Base-by-base conservation (phyloP, 2,797 vertebrate genomes). In the Salmo trutta region DNA sequence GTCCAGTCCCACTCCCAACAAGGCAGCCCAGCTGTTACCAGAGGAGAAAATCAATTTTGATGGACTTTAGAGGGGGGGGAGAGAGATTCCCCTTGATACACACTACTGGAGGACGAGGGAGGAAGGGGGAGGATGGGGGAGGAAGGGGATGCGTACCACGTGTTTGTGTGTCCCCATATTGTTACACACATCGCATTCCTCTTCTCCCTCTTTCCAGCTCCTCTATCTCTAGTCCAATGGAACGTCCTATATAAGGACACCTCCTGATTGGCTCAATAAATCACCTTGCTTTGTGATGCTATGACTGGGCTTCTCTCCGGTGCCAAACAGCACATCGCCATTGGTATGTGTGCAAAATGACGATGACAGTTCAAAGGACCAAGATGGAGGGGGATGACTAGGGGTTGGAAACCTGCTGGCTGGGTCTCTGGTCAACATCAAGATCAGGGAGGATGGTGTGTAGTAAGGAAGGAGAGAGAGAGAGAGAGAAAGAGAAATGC, bases 241-340 rank as follows among this genome's bases (percentile, higher is more conserved):
- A 94, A 92, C 93, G 92, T 95, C 89, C 95, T 94, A 93, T 95
- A 95, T 94, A 95, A 94, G 94, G 94, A 91, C 90, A 94, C 81
- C 36, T 91, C 90, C 88, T 88, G 83, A 91, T 93, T 90, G 88
- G 77, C 81, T 74, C 79, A 84, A 82, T 95, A 93, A 94, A 95
- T 95, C 93, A 94, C 71, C 64, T 62, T 59, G 79, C 74, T 62
- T 83, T 67, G 81, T 83, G 86, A 87, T 84, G 81, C 84, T 79
- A 6, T 27, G 79, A 77, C 71, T 41, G 21, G 21, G 31, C 16
- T 7, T 36, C 27, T 66, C 84, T 88, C 87, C 78, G 82, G 80
- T 72, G 74, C 90, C 85, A 85, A 81, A 84, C 74, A 36, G 53
- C 83, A 77, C 77, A 77, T 76, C 53, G 36, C 59, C 59, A n/a